Evolutionary conservation across 2,888 invertebrate genomes (phyloP), one percentile per base, ranked within the genome.

Genomic region (Amorpha juglandis): DNA sequence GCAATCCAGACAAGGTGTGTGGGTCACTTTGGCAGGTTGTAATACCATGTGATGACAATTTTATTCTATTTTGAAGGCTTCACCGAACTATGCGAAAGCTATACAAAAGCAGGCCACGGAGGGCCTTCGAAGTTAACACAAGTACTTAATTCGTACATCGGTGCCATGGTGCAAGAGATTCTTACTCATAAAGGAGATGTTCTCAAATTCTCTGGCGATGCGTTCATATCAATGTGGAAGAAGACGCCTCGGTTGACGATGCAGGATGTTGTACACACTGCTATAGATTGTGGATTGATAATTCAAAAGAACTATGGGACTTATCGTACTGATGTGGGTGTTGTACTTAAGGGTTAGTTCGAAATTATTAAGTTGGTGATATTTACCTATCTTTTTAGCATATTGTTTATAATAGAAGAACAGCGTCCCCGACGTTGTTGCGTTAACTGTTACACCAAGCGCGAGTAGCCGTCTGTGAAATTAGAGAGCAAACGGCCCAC

Each of bases 91-190:
- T 94, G 95, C 66, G 95, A 96, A 78, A 95, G 94, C 66, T 96
- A 96, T 77, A 95, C 95, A 27, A 94, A 94, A 75, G 88, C 94
- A 2, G 95, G 95, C 0, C 94, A 94, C 71, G 95, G 95, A 0
- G 96, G 96, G 0, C 95, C 96, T 0, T 96, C 96, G 6, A 94
- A 95, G 66, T 86, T 97, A 53, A 96, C 96, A 0, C 95, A 95
- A 78, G 95, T 95, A 0, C 82, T 97, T 6, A 96, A 96, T 86
- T 93, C 93, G 2, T 97, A 96, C 81, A 95, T 97, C 71, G 96
- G 96, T 0, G 94, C 95, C 0, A 95, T 97, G 94, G 95, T 96
- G 0, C 95, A 96, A 77, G 95, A 95, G 80, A 95, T 96, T 68
- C 81, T 96, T 42, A 94, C 94, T 0, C 95, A 95, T 71, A 93